Base-by-base conservation (phyloP, 1,140 invertebrate species). In the Euura saliciscinereae region DNA sequence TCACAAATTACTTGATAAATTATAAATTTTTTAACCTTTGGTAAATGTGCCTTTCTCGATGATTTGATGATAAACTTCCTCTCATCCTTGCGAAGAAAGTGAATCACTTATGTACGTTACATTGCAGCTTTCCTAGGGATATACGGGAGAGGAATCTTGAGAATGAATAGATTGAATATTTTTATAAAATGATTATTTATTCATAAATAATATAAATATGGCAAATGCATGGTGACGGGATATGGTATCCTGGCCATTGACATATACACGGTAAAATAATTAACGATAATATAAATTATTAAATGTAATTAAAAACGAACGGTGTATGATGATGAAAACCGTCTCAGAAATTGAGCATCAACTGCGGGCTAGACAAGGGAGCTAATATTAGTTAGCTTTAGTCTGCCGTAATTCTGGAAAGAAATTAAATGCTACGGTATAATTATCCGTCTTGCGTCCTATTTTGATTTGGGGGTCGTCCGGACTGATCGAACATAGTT, bases 121-220 rank as follows among this genome's bases (percentile, higher is more conserved):
- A 28, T 28, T 28, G 28, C 28, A 28, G 28, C 28, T 28, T 28
- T 28, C 28, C 28, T 28, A 28, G 28, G 28, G 28, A 28, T 28
- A 28, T 28, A 28, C 28, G 28, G 28, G 28, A 28, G 28, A 28
- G 28, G 28, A 28, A 28, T 28, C 28, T 28, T 28, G 1, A 28
- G 28, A 28, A 28, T 28, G 28, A 28, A 28, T 28, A 59, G 3
- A 59, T 8, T 11, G 51, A 67, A 5, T 67, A 11, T 67, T 11
- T 67, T 0, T 67, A 67, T 67, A 67, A 67, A 67, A 67, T 67
- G 13, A 67, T 7, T 67, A 28, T 67, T 67, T 67, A 67, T 67
- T 67, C 66, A 67, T 67, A 67, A 67, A 67, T 67, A 67, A 67
- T 6, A 67, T 67, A 67, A 67, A 67, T 67, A 59, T 59, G 51